Base-by-base conservation (phyloP, 2,113 vertebrate genomes). In the Hydropotes inermis region DNA sequence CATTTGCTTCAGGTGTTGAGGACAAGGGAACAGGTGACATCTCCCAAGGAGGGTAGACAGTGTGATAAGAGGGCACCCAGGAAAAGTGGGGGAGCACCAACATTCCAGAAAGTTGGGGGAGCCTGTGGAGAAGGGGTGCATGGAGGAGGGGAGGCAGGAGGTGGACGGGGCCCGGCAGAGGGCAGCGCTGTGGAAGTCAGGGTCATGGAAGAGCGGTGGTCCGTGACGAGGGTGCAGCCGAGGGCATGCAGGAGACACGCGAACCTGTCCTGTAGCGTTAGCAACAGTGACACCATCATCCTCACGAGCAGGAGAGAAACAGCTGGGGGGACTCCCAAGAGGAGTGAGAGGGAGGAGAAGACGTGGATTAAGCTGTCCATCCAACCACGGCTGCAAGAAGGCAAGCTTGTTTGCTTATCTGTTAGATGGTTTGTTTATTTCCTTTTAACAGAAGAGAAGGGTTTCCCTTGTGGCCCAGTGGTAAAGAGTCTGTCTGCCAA, bases 201-300 rank as follows among this genome's bases (percentile, higher is more conserved):
- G 1, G 23, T n/a, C 47, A 60, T 83, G 78, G 74, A 61, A 4
- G 55, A 89, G 60, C 76, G 39, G 47, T 7, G 83, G 52, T 19
- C 5, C 11, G 9, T 15, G 36, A 2, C 1, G 11, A 15, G 25
- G 76, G 8, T 36, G 39, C 81, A 5, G 19, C 74, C 15, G n/a
- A 81, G 57, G 58, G 4, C 4, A 0, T 0, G 1, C 15, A 19
- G 39, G 30, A 21, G 9, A 1, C 19, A 25, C 4, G 1, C 10
- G 9, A 78, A 15, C 12, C 2, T 7, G 30, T 58, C 43, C 16
- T 78, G 54, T 54, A n/a, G 45, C 11, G 39, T 57, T 36, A 88
- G 81, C 91, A 92, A 15, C 28, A 28, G 1, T 43, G 55, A 45
- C 6, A 57, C 14, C 82, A 2, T 36, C 74, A 12, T 39, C n/a